phyloP scores from a whole-genome alignment of 2,797 vertebrate species.

The Margarornis squamiger region DNA sequence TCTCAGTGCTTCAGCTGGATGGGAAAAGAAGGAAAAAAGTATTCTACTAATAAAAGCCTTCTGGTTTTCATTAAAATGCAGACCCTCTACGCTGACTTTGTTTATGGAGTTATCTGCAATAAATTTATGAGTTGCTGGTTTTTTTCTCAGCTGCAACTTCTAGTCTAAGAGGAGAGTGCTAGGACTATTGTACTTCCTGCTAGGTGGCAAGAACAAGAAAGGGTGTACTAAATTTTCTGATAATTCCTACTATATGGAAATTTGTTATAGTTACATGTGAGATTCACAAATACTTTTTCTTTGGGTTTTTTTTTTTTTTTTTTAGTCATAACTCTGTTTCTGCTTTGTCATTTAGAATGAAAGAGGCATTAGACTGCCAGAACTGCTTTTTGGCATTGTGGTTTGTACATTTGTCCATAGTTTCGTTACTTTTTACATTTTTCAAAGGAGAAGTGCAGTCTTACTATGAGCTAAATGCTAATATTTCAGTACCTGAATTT shows the following conservation, averaged over 20 bases:
- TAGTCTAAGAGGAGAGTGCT: not conserved
- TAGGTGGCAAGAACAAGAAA: not conserved
- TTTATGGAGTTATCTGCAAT: conserved; percentile 25
- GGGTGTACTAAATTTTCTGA: not conserved
- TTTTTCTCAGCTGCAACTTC: not conserved
- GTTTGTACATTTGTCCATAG: not conserved
- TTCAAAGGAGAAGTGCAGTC: not conserved
- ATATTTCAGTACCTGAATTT: not conserved
- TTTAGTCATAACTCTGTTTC: not conserved
- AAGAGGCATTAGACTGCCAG: not conserved
- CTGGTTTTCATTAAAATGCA: conserved; percentile 58
- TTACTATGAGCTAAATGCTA: not conserved
- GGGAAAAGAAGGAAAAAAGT: not conserved
- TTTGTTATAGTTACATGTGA: not conserved
- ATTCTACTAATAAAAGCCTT: conserved; percentile 40
- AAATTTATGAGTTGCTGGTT: not conserved
- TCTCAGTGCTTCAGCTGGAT: conserved; percentile 65
- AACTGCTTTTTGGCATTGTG: not conserved
- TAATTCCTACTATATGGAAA: not conserved
- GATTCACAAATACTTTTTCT: not conserved
- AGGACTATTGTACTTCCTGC: not conserved
- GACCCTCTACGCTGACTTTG: conserved; percentile 37
- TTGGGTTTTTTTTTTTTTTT: not conserved
- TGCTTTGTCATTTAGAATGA: not conserved
- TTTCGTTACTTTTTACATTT: not conserved